Evolutionary conservation across 1,140 invertebrate genomes (phyloP), one percentile per base, ranked within the genome.

Genomic region (Neodiprion pinetum): DNA sequence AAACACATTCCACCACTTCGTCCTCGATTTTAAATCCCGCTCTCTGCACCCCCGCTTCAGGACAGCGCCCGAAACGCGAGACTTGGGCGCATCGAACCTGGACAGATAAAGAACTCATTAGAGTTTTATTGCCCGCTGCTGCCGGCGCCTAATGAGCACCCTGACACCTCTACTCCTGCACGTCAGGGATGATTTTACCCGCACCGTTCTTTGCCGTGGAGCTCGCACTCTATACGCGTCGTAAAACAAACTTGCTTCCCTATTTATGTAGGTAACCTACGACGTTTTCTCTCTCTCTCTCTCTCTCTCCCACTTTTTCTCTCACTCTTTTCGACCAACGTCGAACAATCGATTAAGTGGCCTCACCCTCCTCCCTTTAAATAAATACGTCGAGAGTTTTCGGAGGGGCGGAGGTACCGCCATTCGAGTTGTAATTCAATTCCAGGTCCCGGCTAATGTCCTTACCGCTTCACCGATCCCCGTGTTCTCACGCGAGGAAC

Each of bases 61-160:
- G 28, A 5, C 0, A 40, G 28, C 1, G 28, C 28, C 28, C 28
- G 53, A 17, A 17, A 61, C n/a, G 11, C 53, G 11, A 40, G 53
- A 61, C n/a, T 61, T 61, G 53, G 53, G n/a, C 53, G 9, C 53
- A 12, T 61, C 53, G 53, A 61, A 61, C 53, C n/a, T 17, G 53
- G 53, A 14, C 23, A 69, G 67, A 69, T 69, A 69, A 69, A 21
- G 67, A 69, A 69, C 67, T 23, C 67, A 69, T 69, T 69, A 69
- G 67, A 23, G 40, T 47, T 69, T 69, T 69, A 69, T 14, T 69
- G 21, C 67, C 21, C 4, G 67, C 67, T 69, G 67, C 67, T 21
- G 67, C 28, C 28, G 40, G 21, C 40, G 67, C 67, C 67, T 69
- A 69, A 69, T 47, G 67, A 69, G 67, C 17, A 12, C 67, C 17